A percentile compares a stretch with the other conserved stretches of the same genome.
Evolutionary conservation across 2,797 vertebrate genomes (phyloP).

Genomic region (Sebastolobus alascanus): DNA sequence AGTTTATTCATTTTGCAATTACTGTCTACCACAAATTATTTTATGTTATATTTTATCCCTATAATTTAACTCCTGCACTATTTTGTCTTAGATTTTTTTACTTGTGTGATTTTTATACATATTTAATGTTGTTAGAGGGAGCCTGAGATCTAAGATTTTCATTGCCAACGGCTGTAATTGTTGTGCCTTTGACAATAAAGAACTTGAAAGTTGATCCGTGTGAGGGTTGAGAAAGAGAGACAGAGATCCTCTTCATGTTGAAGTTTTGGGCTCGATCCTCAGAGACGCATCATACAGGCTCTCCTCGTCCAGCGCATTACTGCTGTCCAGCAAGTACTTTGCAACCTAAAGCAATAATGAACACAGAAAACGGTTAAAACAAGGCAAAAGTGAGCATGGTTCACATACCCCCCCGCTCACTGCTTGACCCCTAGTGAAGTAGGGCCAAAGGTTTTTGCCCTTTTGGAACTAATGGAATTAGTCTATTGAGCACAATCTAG

Average conservation of each 20-base stretch:
- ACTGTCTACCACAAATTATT: background rate
- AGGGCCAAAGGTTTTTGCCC: too few species aligned
- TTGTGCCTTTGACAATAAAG: background rate
- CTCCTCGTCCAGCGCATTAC: conserved; percentile 93
- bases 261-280: conserved; percentile 94
- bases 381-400: background rate
- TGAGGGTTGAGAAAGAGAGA: conserved; percentile 16
- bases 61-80: background rate
- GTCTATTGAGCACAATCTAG: too few species aligned
- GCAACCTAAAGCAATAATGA: conserved; percentile 85
- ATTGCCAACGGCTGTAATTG: background rate
- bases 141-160: conserved; percentile 3
- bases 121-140: background rate
- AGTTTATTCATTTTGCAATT: background rate
- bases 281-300: conserved; percentile 95
- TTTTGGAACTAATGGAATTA: too few species aligned
- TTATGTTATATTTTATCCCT: background rate
- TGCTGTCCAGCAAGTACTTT: conserved; percentile 93
- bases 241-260: conserved; percentile 86
- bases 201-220: background rate
- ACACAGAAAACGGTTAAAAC: conserved; percentile 1
- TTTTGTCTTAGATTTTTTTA: background rate
- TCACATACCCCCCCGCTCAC: too few species aligned
- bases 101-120: background rate
- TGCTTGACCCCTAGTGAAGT: too few species aligned